Evolutionary conservation across 2,797 vertebrate genomes (phyloP), one percentile per base, ranked within the genome.

Genomic region (Muraenolepis orangiensis): DNA sequence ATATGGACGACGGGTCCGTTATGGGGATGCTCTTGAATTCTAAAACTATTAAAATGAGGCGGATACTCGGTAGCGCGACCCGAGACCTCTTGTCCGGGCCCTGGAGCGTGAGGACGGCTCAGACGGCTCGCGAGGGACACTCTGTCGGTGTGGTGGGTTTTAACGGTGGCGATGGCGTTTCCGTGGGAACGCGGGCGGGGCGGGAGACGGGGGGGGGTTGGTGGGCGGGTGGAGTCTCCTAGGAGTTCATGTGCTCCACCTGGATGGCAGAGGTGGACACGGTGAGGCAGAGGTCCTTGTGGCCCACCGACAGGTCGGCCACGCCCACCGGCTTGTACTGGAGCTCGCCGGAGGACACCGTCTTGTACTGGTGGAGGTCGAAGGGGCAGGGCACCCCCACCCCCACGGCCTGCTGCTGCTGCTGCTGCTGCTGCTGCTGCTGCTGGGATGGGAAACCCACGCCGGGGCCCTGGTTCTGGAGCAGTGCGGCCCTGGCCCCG

Each of bases 211-310:
- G 64, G 64, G 26, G 7, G 4, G 10, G 23, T 20, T 20, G 64
- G 18, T 6, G 23, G 23, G 64, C 75, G 74, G 77, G 80, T 79
- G 80, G 78, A 82, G 81, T 29, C 70, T 71, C 87, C 93, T 98
- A 98, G 31, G 96, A 98, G 94, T 95, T 97, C 93, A 96, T 95
- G 91, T 98, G 95, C 88, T 98, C 96, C 91, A 98, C 96, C 93
- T 97, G 96, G 86, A 98, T 97, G 93, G 96, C 91, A 84, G 96
- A 97, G 78, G 97, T 98, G 94, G 96, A 97, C 81, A 98, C 97
- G 70, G 97, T 98, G 91, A 99, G 96, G 91, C 97, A 98, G 89
- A 98, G 96, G 96, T 98, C 97, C 92, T 99, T 98, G 87, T 98
- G 97, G 86, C 95, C 93, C 84, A 95, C 95, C 30, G 96, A 87